A percentile compares a stretch with the other conserved stretches of the same genome.
phyloP scores from a whole-genome alignment of 2,113 vertebrate genomes.

The Thamnophis sirtalis region DNA sequence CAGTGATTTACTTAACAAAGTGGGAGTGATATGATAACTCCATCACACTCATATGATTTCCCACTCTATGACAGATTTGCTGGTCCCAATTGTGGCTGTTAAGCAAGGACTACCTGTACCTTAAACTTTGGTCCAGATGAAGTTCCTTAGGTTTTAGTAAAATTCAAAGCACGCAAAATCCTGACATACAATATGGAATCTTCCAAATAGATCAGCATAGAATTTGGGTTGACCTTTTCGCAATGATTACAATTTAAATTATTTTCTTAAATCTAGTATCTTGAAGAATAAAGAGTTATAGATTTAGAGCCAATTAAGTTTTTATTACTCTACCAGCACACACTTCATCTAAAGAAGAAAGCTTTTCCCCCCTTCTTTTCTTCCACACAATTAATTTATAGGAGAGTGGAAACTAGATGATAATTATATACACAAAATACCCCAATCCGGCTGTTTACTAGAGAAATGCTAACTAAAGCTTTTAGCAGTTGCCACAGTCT shows the following conservation, averaged over 20 bases:
- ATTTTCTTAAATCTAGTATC: not conserved
- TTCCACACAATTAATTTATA: not conserved
- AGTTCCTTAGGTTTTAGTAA: not conserved
- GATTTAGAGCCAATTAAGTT: not conserved
- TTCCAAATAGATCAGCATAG: not conserved
- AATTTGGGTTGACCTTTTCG: not conserved
- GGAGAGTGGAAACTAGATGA: conserved; percentile 45
- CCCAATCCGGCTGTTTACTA: conserved; percentile 47
- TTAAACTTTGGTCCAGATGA: not conserved
- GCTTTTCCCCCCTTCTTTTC: not conserved
- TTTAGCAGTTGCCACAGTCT: conserved; percentile 57
- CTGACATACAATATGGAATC: not conserved
- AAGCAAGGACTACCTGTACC: not conserved
- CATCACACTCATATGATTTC: not conserved
- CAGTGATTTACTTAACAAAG: not conserved
- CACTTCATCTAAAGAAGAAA: conserved; percentile 37
- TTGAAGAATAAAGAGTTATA: not conserved
- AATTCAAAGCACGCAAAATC: not conserved
- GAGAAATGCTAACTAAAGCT: conserved; percentile 60
- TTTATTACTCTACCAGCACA: not conserved
- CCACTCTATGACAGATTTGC: not conserved
- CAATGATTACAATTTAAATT: not conserved
- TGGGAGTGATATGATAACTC: not conserved
- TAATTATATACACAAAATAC: conserved; percentile 60
- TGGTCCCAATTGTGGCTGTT: not conserved